Conservation (phyloP, 2,113 vertebrate genomes). For the Cyprinodon brontotheroides region DNA sequence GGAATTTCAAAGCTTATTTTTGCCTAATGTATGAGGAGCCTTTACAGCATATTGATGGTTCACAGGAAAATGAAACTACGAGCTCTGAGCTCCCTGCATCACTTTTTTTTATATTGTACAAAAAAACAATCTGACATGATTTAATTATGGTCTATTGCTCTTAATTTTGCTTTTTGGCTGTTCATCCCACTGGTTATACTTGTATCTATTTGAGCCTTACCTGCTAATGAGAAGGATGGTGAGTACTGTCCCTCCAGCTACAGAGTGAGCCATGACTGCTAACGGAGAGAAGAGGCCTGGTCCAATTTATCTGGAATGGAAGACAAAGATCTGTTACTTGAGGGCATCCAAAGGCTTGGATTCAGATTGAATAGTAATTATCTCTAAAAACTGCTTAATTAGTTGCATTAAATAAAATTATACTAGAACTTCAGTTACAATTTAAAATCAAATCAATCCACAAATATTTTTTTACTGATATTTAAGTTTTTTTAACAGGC, state of each 20-base stretch:
- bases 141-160: constrained; percentile 25
- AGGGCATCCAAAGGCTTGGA: not conserved
- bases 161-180: constrained; percentile 8
- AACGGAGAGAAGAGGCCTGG: constrained; percentile 40
- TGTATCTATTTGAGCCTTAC: constrained; percentile 61
- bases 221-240: constrained; percentile 76
- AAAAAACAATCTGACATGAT: constrained; percentile 35
- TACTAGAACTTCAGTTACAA: constrained; percentile 12
- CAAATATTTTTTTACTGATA: constrained; percentile 7
- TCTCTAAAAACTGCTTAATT: constrained; percentile 6
- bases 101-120: constrained; percentile 2
- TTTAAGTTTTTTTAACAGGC: constrained; percentile 21
- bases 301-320: constrained; percentile 71
- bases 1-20: constrained; percentile 26
- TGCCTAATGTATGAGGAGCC: constrained; percentile 19
- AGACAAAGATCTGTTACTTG: constrained; percentile 20
- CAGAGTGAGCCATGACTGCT: constrained; percentile 66
- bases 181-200: constrained; percentile 31
- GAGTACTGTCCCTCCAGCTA: constrained; percentile 66
- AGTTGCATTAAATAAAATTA: constrained; percentile 5
- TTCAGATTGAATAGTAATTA: not conserved
- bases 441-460: constrained; percentile 25
- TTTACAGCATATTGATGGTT: constrained; percentile 32
- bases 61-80: constrained; percentile 11
- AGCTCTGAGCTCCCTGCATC: not conserved